Base-by-base conservation (phyloP, 2,888 invertebrate genomes). In the Drosophila parthenogenetica region DNA sequence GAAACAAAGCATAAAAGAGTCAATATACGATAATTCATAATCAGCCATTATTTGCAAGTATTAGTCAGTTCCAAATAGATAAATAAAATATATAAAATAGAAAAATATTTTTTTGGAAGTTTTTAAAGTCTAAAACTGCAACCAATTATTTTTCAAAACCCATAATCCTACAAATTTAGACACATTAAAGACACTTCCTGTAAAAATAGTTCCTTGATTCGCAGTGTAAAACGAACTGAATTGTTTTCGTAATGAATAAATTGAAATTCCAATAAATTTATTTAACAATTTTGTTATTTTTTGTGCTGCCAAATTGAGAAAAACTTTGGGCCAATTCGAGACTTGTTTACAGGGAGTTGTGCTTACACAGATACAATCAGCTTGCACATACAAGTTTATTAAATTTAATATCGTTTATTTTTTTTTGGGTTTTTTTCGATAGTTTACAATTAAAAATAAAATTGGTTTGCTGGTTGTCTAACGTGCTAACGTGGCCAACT, bases 271-370 rank as follows among this genome's bases (percentile, higher is more conserved):
- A 50, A 32, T 50, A 46, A 32, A 50, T 71, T 73, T 73, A 68
- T 73, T 72, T 51, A 73, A 72, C 67, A 72, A 61, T 72, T 61
- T 25, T 45, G n/a, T n/a, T n/a, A n/a, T 19, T 32, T 50, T 65
- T 43, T 59, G 49, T 45, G 40, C 42, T 32, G 54, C 42, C 70
- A 65, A 54, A 51, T 49, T 45, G 29, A 19, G 25, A 13, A 14
- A 53, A 45, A 43, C 3, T 39, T 32, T 10, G 32, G 19, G 48
- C 48, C 40, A 35, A 51, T 65, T 37, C 50, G 50, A 46, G 49
- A 39, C 17, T 13, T 43, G 35, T 8, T 39, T 39, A 45, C 63
- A 64, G 63, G 74, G 11, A 49, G 72, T 61, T 66, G 71, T 19
- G 49, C 55, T 55, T 13, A 35, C 13, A 29, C n/a, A 25, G 25